Base-by-base conservation (phyloP, 2,888 invertebrate species). In the Tachina fera region DNA sequence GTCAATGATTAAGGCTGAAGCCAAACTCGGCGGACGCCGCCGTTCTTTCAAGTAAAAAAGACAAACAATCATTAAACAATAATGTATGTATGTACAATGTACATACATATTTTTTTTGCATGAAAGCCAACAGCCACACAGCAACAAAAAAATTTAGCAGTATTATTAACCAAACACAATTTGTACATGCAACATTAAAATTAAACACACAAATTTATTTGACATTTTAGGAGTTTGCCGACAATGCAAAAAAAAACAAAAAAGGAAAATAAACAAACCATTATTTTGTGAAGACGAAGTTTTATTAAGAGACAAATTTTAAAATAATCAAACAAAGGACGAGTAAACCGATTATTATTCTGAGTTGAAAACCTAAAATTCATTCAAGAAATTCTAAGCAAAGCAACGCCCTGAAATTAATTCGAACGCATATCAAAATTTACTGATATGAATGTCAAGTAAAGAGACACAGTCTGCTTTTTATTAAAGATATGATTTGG, bases 201-300 rank as follows among this genome's bases (percentile, higher is more conserved):
- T 70, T 70, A 70, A 82, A 45, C 43, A 61, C 9, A 63, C 45
- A 63, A 82, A 82, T 82, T 76, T 70, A 76, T 70, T 70, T 70
- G 75, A 70, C 75, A 82, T 75, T 70, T 53, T 53, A 70, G 41
- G 16, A 70, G 19, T 70, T 22, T 56, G 70, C 70, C 61, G 82
- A 76, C 82, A 58, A 41, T 4, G 14, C 9, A 43, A 45, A 11
- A 43, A 67, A 74, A 47, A 47, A 45, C 4, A 22, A 67, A 67
- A 43, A 6, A 0, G 10, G 16, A 8, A 56, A 56, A 45, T 39
- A 56, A 71, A 47, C 63, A 63, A 71, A 63, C 63, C 31, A 45
- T 71, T 14, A 3, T 68, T 43, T n/a, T n/a, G n/a, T 16, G 41
- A 43, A 31, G 9, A 31, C 31, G 0, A 16, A 43, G 9, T 47